Evolutionary conservation across 2,888 invertebrate species (phyloP).

Genomic region (Coecobrya sp.): DNA sequence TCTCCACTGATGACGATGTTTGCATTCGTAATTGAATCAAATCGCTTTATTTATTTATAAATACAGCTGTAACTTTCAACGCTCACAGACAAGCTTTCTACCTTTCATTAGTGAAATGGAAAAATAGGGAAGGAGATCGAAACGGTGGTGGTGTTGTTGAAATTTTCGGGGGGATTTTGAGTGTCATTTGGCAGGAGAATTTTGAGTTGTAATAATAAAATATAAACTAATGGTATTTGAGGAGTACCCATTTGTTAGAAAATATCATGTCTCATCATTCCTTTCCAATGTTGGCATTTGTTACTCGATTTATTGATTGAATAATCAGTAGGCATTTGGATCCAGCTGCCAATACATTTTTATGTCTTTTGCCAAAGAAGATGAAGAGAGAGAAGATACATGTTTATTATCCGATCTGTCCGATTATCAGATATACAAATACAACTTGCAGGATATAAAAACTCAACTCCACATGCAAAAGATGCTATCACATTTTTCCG

Average conservation of each 20-base stretch:
- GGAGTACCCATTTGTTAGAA: not conserved
- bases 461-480: not conserved
- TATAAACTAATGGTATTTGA: not conserved
- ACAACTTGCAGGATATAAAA: not conserved
- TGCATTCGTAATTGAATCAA: constrained; percentile 56
- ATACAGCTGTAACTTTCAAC: not conserved
- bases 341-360: constrained; percentile 47
- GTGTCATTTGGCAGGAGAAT: not conserved
- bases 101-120: constrained; percentile 33
- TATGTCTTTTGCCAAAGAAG: not conserved
- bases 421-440: constrained; percentile 11
- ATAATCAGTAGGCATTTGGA: constrained; percentile 30
- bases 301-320: not conserved
- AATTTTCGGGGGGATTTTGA: not conserved
- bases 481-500: not conserved
- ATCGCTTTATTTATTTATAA: constrained; percentile 29
- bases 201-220: not conserved
- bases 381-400: not conserved
- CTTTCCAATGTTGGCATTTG: not conserved
- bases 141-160: not conserved
- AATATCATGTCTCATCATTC: not conserved
- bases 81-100: not conserved
- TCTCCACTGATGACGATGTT: not conserved
- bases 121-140: not conserved
- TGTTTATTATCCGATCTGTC: not conserved